Evolutionary conservation across 2,888 invertebrate species (phyloP).

Genomic region (Copidosoma aretas): DNA sequence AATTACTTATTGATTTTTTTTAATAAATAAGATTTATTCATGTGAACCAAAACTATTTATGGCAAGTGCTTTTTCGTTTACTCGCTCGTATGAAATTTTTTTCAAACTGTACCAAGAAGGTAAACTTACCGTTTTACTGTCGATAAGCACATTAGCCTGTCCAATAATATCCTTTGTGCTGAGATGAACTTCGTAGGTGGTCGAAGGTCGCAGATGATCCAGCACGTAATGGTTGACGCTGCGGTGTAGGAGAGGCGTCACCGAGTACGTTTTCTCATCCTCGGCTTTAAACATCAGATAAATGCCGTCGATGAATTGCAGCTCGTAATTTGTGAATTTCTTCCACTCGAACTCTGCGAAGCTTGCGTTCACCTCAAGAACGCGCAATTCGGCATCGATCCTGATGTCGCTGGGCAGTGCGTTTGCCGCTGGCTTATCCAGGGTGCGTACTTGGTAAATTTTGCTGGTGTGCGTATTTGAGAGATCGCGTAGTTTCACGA

Average conservation of each 20-base stretch:
- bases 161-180: constrained; percentile 84
- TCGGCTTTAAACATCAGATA: constrained; percentile 85
- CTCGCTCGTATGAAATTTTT: no score
- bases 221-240: constrained; percentile 80
- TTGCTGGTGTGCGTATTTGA: constrained; percentile 80
- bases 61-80: no score
- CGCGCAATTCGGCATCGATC: constrained; percentile 76
- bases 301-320: constrained; percentile 86
- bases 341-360: constrained; percentile 83
- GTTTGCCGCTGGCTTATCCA: constrained; percentile 63
- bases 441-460: constrained; percentile 77
- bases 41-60: no score
- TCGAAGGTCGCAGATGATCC: constrained; percentile 78
- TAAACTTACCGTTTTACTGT: constrained; percentile 70
- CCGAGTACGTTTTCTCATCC: constrained; percentile 82
- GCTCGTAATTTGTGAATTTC: constrained; percentile 79
- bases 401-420: constrained; percentile 69
- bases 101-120: no score
- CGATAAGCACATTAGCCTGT: constrained; percentile 78
- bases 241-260: constrained; percentile 82
- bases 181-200: constrained; percentile 82
- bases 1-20: no score
- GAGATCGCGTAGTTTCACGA: constrained; percentile 77
- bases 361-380: constrained; percentile 79
- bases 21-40: no score